Conservation (phyloP, 2,888 invertebrate genomes). For the Unio pictorum region DNA sequence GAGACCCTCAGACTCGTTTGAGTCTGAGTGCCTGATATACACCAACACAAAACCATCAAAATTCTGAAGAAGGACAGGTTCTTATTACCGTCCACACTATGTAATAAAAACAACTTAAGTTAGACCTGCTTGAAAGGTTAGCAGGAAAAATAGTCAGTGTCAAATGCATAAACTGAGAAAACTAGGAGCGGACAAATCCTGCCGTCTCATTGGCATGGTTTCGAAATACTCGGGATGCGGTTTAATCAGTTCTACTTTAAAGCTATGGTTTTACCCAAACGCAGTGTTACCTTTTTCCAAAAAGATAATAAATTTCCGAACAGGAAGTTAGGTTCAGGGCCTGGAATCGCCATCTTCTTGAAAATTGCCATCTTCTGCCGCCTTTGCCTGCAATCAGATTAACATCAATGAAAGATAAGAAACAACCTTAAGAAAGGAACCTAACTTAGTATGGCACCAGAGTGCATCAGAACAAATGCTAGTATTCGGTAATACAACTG, state of each 20-base stretch:
- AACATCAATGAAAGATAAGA: too few relatives aligned
- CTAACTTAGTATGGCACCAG: too few relatives aligned
- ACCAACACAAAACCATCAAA: too few relatives aligned
- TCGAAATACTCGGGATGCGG: not conserved
- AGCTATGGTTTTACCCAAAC: not conserved
- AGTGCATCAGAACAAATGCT: too few relatives aligned
- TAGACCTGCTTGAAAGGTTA: not conserved
- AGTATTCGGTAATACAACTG: too few relatives aligned
- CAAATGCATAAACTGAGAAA: not conserved
- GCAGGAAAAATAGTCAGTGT: not conserved
- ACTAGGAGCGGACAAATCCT: too few relatives aligned
- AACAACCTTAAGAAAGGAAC: too few relatives aligned
- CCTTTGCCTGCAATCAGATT: slow-evolving; percentile 42
- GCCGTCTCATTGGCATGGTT: not conserved
- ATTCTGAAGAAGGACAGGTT: too few relatives aligned
- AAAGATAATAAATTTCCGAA: slow-evolving; percentile 60
- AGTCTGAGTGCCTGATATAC: too few relatives aligned
- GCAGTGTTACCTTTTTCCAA: slow-evolving; percentile 48
- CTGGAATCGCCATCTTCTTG: slow-evolving; percentile 55
- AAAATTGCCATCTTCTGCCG: slow-evolving; percentile 50
- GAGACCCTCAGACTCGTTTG: too few relatives aligned
- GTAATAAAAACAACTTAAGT: too few relatives aligned
- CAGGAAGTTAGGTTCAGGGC: slow-evolving; percentile 62
- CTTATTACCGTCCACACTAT: too few relatives aligned
- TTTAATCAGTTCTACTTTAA: not conserved